phyloP scores from a whole-genome alignment of 2,113 vertebrate species.

The Morone chrysops region DNA sequence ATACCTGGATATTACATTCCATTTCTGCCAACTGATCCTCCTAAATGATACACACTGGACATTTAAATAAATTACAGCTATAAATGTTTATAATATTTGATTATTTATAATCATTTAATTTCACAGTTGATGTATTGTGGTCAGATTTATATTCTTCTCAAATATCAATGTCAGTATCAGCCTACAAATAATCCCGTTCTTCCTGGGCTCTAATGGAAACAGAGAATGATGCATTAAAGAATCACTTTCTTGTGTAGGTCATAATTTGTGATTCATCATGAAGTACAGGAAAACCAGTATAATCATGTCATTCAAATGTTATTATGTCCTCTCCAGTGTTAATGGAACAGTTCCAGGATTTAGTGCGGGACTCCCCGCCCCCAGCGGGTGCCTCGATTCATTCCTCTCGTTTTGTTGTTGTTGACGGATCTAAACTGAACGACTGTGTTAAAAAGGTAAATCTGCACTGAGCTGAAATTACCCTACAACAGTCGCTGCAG shows the following conservation, averaged over 20 bases:
- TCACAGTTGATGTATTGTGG: background rate
- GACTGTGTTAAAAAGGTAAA: slow-evolving; percentile 7
- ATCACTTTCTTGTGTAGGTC: slow-evolving; percentile 1
- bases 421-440: background rate
- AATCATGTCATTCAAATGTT: slow-evolving; percentile 9
- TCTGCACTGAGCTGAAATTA: background rate
- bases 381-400: background rate
- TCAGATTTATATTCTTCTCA: background rate
- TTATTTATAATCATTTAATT: background rate
- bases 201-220: background rate
- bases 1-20: too few relatives aligned
- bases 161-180: background rate
- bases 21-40: too few relatives aligned
- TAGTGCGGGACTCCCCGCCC: background rate
- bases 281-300: slow-evolving; percentile 6
- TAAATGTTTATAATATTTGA: too few relatives aligned
- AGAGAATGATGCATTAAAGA: background rate
- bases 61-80: too few relatives aligned
- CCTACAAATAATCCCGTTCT: background rate
- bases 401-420: background rate
- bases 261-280: slow-evolving; percentile 5
- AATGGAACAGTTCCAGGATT: slow-evolving; percentile 24
- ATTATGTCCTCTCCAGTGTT: slow-evolving; percentile 11
- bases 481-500: background rate
- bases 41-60: too few relatives aligned